phyloP scores from a whole-genome alignment of 2,797 vertebrate species.

The Sebastes vulpes region DNA sequence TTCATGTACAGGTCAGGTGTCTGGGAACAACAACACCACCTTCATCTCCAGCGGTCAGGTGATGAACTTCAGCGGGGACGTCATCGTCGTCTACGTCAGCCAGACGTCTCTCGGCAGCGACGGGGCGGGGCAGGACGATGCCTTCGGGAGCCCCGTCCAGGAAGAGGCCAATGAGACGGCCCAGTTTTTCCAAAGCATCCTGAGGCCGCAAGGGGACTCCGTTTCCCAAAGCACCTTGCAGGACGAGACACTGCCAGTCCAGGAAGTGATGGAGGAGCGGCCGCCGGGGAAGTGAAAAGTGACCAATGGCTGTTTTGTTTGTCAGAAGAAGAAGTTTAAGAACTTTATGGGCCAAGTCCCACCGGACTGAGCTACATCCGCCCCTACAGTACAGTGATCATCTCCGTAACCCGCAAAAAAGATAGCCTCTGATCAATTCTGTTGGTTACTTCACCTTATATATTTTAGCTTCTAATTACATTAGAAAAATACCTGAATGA shows the following conservation, averaged over 20 bases:
- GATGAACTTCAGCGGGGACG: conserved; percentile 98
- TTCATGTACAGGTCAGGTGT: conserved; percentile 89
- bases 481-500: not conserved
- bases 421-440: not conserved
- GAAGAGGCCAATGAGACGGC: conserved; percentile 90
- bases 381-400: not conserved
- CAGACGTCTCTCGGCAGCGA: conserved; percentile 89
- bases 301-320: conserved; percentile 19
- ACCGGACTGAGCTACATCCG: not conserved
- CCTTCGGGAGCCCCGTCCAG: conserved; percentile 91
- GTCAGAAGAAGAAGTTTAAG: not conserved
- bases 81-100: conserved; percentile 96
- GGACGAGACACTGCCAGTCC: conserved; percentile 79
- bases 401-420: not conserved
- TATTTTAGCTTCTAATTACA: not conserved
- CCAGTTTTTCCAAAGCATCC: conserved; percentile 78
- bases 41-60: conserved; percentile 98
- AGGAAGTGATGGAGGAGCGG: conserved; percentile 72
- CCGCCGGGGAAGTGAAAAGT: conserved; percentile 60
- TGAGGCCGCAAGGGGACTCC: conserved; percentile 48
- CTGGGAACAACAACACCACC: conserved; percentile 96
- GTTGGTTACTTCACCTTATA: not conserved
- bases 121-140: conserved; percentile 75
- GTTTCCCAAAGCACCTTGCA: conserved; percentile 47
- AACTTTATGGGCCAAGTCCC: not conserved